Conservation (phyloP, 2,797 vertebrate genomes). For the Acanthopagrus latus region DNA sequence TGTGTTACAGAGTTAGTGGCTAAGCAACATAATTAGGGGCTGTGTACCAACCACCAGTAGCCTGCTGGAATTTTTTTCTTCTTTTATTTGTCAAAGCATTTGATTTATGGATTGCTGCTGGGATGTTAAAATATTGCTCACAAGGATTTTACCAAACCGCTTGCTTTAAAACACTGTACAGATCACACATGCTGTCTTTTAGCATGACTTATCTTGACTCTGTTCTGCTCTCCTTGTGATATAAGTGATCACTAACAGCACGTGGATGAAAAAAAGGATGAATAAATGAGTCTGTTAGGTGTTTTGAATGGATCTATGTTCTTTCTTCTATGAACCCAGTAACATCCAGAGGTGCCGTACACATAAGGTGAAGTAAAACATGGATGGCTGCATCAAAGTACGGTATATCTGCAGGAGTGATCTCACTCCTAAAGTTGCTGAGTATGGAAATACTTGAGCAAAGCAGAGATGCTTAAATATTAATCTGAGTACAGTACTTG, state of each 20-base stretch:
- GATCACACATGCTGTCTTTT: too few relatives aligned
- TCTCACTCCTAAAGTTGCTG: conserved; percentile 62
- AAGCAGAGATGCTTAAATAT: conserved; percentile 73
- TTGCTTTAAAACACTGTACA: too few relatives aligned
- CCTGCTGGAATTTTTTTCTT: too few relatives aligned
- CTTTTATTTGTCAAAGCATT: too few relatives aligned
- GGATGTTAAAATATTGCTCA: too few relatives aligned
- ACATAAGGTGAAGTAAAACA: conserved; percentile 6
- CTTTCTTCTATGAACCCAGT: background rate
- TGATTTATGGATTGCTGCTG: too few relatives aligned
- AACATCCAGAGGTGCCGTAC: background rate
- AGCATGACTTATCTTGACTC: background rate
- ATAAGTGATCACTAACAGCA: background rate
- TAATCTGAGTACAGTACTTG: conserved; percentile 66
- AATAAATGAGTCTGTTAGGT: background rate
- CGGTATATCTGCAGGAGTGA: conserved; percentile 35
- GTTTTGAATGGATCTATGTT: background rate
- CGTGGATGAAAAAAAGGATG: background rate
- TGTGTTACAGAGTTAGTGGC: too few relatives aligned
- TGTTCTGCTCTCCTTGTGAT: background rate
- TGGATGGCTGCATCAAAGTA: conserved; percentile 42
- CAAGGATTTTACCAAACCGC: too few relatives aligned
- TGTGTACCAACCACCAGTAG: too few relatives aligned
- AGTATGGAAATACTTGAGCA: conserved; percentile 54
- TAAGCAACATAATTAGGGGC: too few relatives aligned